Percentiles rank a stretch among this genome's conserved stretches.
These are phyloP conservation scores for Aleiodes alternator DNA, from an alignment of 2,888 invertebrate genomes.

Conservation along the genomic window DNA sequence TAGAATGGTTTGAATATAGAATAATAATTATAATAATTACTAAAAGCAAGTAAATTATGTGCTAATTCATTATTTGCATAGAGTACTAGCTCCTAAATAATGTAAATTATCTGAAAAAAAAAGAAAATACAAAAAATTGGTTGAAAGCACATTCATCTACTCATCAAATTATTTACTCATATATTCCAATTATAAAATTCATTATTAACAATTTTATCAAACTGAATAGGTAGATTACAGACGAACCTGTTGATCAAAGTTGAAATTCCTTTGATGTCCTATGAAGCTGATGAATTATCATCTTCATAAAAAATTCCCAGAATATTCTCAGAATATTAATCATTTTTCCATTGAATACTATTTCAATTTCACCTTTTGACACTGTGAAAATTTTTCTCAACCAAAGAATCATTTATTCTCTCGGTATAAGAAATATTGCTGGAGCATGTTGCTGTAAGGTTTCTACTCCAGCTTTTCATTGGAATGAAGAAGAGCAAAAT, in stretches of 20 bases:
- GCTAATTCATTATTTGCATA: too few relatives aligned
- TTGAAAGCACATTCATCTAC: constrained; percentile 3
- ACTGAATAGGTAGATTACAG: neutral
- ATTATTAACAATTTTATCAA: neutral
- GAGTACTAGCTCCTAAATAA: neutral
- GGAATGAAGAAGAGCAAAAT: constrained; percentile 7
- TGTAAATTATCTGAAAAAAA: neutral
- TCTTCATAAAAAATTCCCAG: neutral
- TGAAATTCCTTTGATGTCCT: neutral
- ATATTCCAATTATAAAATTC: neutral
- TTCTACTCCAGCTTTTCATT: constrained; percentile 8
- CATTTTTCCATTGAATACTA: neutral
- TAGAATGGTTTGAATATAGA: neutral
- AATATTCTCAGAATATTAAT: neutral
- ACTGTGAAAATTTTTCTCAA: neutral
- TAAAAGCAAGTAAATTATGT: too few relatives aligned
- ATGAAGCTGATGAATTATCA: neutral
- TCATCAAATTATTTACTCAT: constrained; percentile 17
- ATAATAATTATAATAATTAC: too few relatives aligned
- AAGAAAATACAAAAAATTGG: neutral
- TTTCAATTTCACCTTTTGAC: constrained; percentile 25
- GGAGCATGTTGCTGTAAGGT: constrained; percentile 17
- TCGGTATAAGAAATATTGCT: neutral
- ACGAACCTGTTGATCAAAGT: neutral
- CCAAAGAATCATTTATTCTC: neutral